Evolutionary conservation across 2,113 vertebrate species (phyloP), one percentile per base, ranked within the genome.

Genomic region (Danionella cerebrum): DNA sequence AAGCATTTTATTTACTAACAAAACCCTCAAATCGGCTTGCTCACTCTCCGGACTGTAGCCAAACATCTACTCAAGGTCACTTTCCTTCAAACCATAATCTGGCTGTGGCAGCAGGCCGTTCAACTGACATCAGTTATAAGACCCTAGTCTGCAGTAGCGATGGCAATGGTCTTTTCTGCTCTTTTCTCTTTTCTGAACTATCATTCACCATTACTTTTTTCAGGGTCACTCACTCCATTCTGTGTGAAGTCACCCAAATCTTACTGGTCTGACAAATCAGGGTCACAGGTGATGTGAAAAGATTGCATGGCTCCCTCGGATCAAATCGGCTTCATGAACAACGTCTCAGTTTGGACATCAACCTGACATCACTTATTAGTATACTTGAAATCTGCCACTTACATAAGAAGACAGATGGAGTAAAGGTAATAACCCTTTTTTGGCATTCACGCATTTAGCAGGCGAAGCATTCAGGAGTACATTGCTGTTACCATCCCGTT

Each of bases 31-130:
- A 48, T 38, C 36, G 54, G n/a, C 47, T 24, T 31, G 16, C 62
- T 16, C 36, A 53, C 14, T 70, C 33, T 44, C n/a, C 38, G 67
- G 67, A 63, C 42, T 50, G 38, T 52, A 27, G 57, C 67, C 67
- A 70, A 36, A 63, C 47, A 42, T 60, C 44, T 59, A 51, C 35
- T 62, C 27, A 70, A 51, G 57, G 47, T 70, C 57, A 70, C 45
- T 60, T 62, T 70, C 14, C 54, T 50, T 47, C 27, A 35, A 33
- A 57, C 45, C 63, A 60, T 70, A 47, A 70, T 42, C 47, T 52
- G 29, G 25, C 38, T 10, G 16, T 41, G 38, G 48, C 47, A 52
- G 57, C 18, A 35, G 57, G 10, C 59, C 44, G 35, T 53, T 53
- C 36, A 44, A 42, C 31, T 16, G 18, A 51, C 16, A 24, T 25